Evolutionary conservation across 1,140 invertebrate genomes (phyloP), one percentile per base, ranked within the genome.

Genomic region (Dermatophagoides farinae): DNA sequence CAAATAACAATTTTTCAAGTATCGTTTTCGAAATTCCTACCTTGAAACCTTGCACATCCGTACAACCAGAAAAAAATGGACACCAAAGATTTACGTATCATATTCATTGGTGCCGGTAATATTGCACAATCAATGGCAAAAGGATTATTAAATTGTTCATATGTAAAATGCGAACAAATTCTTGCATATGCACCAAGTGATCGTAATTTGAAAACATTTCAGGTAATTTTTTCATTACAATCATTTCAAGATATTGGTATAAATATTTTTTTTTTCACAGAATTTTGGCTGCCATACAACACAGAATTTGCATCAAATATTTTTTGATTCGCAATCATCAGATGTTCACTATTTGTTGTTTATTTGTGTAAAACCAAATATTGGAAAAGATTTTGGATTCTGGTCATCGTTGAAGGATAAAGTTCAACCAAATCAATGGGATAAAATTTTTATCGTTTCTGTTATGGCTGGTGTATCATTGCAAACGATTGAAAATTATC

Each of bases 71-170:
- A 31, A 31, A 44, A 44, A 10, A 20, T n/a, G 43, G 43, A 14
- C 2, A 53, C 12, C 2, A 22, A 53, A 31, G 10, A 22, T 20
- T n/a, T 55, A 20, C 58, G 25, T 23, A 25, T 61, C 1, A 54
- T 59, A 20, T 61, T 61, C n/a, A 46, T 61, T 46, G 60, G 60
- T 18, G 49, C 60, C 12, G 60, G 60, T 12, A 61, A 61, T 23
- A 61, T 61, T 37, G 60, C 52, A 9, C 8, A 37, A 4, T 53
- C 60, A 10, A 37, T 61, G 4, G 16, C 6, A 11, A 43, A 22
- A 14, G 60, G 60, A 23, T 37, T 61, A 11, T 25, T 61, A n/a
- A 22, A 25, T 46, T 54, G 10, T 25, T 14, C 14, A 23, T 38
- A 55, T 44, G 1, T 55, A 11, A 55, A 55, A 5, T 14, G 6